phyloP scores from a whole-genome alignment of 2,797 vertebrate genomes.

The Mycteria americana region DNA sequence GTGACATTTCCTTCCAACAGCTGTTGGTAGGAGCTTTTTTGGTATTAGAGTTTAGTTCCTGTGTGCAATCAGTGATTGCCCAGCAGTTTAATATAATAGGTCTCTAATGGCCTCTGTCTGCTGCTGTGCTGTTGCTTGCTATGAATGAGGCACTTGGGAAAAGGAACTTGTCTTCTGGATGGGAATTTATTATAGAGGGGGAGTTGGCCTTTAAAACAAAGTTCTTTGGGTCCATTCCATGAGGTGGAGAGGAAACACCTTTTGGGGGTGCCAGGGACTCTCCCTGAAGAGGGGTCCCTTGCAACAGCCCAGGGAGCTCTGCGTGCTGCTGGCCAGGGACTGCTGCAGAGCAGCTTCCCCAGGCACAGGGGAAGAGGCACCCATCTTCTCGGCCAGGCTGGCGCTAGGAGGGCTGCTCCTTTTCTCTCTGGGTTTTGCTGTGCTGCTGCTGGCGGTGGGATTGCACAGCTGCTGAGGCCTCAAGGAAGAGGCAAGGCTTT shows the following conservation, averaged over 20 bases:
- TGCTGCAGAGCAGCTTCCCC: not conserved
- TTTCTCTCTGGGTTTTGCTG: not conserved
- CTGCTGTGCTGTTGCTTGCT: not conserved
- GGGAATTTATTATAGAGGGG: not conserved
- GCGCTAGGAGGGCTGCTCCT: not conserved
- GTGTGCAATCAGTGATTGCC: not conserved
- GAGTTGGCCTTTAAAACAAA: not conserved
- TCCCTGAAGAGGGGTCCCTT: not conserved
- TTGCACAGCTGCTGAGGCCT: not conserved
- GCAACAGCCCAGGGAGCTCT: not conserved
- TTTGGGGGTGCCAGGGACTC: not conserved
- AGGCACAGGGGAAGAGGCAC: not conserved
- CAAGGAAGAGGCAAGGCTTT: not conserved
- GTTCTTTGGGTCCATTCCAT: not conserved
- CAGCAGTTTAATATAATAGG: not conserved
- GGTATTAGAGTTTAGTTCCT: not conserved
- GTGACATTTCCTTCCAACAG: not conserved
- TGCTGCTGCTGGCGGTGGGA: not conserved
- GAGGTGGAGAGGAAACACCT: not conserved
- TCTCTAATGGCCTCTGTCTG: conserved; percentile 3
- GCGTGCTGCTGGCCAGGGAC: not conserved
- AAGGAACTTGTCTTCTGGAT: not conserved
- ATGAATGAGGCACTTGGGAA: not conserved
- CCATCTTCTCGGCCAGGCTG: not conserved
- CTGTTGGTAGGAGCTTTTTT: not conserved